phyloP scores from a whole-genome alignment of 2,888 invertebrate species.

The Epinotia nisella region DNA sequence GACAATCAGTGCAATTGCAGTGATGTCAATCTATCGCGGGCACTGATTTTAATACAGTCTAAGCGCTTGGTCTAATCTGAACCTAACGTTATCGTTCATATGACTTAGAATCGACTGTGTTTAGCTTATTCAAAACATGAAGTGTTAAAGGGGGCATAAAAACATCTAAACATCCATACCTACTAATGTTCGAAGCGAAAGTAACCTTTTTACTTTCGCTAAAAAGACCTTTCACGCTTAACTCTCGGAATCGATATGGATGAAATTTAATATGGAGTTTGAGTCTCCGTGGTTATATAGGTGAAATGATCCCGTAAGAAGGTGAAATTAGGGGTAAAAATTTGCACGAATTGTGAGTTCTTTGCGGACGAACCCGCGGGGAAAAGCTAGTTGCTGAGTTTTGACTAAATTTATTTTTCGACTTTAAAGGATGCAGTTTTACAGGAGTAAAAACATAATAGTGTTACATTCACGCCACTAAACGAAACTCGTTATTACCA shows the following conservation, averaged over 20 bases:
- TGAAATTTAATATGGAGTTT: neutral
- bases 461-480: no score
- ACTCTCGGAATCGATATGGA: neutral
- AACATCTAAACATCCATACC: neutral
- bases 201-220: no score
- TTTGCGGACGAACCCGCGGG: neutral
- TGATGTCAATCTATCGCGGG: slow-evolving; percentile 27
- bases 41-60: slow-evolving; percentile 13
- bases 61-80: slow-evolving; percentile 4
- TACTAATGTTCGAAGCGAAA: neutral
- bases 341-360: neutral
- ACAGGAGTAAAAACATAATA: no score
- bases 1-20: slow-evolving; percentile 25
- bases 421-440: no score
- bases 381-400: no score
- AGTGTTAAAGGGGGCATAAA: neutral
- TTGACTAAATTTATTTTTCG: no score
- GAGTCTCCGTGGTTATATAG: no score
- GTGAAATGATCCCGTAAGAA: no score
- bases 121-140: neutral
- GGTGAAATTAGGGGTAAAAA: neutral
- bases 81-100: slow-evolving; percentile 4
- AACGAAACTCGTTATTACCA: no score
- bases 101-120: neutral
- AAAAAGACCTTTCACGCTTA: no score